Percentiles rank a stretch among this genome's conserved stretches.
Evolutionary conservation across 1,140 invertebrate species (phyloP).

Genomic region (Penaeus chinensis): DNA sequence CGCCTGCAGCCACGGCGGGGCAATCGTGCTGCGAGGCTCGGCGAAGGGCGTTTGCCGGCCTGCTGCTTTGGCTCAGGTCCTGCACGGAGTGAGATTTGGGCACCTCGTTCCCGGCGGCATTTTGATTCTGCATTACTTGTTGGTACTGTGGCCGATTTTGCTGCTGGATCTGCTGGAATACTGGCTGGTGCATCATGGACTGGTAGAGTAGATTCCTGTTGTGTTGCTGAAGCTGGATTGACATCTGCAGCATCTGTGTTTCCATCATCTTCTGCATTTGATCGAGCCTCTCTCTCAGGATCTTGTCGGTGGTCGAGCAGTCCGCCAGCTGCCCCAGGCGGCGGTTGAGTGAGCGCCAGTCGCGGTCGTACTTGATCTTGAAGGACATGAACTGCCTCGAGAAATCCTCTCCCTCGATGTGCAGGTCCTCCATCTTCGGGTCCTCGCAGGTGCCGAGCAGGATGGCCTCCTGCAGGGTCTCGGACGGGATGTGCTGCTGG

Average conservation of each 20-base stretch:
- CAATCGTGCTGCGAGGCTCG: too few relatives aligned
- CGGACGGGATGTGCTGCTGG: not conserved
- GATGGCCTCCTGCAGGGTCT: conserved; percentile 48
- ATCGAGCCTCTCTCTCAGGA: conserved; percentile 27
- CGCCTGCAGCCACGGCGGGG: too few relatives aligned
- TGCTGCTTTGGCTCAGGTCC: too few relatives aligned
- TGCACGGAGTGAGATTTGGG: too few relatives aligned
- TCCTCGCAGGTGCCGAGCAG: conserved; percentile 30
- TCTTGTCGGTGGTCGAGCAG: conserved; percentile 16
- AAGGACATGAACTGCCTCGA: conserved; percentile 34
- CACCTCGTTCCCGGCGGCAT: too few relatives aligned
- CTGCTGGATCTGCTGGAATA: not conserved
- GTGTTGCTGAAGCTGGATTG: conserved; percentile 27
- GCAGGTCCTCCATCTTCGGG: not conserved
- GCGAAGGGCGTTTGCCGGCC: too few relatives aligned
- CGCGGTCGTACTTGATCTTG: conserved; percentile 32
- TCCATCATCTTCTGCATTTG: conserved; percentile 32
- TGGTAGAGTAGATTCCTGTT: not conserved
- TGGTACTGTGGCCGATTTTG: not conserved
- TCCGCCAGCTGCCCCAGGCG: conserved; percentile 28
- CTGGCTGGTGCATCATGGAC: not conserved
- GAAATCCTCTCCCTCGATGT: conserved; percentile 31
- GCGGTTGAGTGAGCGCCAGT: conserved; percentile 18
- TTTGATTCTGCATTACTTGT: too few relatives aligned
- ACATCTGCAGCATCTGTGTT: conserved; percentile 12